These are phyloP conservation scores for Hypomecis punctinalis DNA, from an alignment of 2,888 invertebrate species.

Conservation along the genomic window DNA sequence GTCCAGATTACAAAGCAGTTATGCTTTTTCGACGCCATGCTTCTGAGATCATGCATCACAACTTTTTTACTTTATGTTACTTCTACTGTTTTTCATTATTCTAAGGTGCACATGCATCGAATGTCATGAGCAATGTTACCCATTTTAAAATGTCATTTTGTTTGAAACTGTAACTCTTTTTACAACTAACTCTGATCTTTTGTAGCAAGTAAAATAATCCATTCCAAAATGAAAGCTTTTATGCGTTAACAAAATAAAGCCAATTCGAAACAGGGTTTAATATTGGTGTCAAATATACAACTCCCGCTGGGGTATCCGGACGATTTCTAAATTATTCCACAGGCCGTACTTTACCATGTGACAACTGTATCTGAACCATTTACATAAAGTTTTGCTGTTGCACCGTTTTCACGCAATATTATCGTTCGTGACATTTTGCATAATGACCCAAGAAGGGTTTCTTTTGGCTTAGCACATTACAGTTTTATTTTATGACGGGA, in stretches of 20 bases:
- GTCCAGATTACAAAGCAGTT: too few relatives aligned
- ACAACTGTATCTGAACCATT: constrained; percentile 34
- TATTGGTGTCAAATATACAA: constrained; percentile 30
- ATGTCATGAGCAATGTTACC: too few relatives aligned
- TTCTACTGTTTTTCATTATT: too few relatives aligned
- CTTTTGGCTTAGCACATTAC: too few relatives aligned
- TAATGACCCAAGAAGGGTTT: neutral
- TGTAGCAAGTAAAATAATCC: constrained; percentile 9
- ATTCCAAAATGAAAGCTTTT: constrained; percentile 12
- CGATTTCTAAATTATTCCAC: constrained; percentile 31
- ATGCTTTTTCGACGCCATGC: too few relatives aligned
- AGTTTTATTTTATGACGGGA: too few relatives aligned
- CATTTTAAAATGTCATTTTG: too few relatives aligned
- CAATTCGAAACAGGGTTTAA: constrained; percentile 28
- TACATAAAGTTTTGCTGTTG: constrained; percentile 19
- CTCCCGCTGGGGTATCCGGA: constrained; percentile 33
- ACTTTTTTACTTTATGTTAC: too few relatives aligned
- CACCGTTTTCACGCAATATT: constrained; percentile 2
- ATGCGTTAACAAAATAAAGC: constrained; percentile 19
- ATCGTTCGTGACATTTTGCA: neutral
- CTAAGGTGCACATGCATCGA: too few relatives aligned
- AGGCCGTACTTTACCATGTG: constrained; percentile 27
- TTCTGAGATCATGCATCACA: too few relatives aligned
- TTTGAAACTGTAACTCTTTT: too few relatives aligned
- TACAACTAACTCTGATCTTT: too few relatives aligned